Evolutionary conservation across 2,113 vertebrate genomes (phyloP), one percentile per base, ranked within the genome.

Genomic region (Thunnus maccoyii): DNA sequence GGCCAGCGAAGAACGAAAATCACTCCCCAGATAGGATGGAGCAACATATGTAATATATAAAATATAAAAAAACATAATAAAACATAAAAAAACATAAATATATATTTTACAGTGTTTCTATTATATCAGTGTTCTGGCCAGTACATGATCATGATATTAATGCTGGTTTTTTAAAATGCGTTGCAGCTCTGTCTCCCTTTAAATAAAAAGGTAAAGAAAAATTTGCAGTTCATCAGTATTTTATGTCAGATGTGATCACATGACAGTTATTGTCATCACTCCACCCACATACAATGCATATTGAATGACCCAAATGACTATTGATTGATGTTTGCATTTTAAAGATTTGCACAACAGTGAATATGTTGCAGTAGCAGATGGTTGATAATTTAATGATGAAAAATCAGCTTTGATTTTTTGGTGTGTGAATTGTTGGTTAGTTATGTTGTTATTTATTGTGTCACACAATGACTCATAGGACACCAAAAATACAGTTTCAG

Each of bases 221-320:
- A 9, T 7, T 41, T 41, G 36, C 36, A 41, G 36, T 41, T 7
- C 9, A 41, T 41, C 36, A 27, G 54, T 46, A 17, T 56, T 50
- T 57, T 10, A 1, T 18, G 7, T 58, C 13, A 22, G 52, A 20
- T 78, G 63, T 51, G 18, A 46, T 58, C 30, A 68, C 41, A 51
- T 52, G 47, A 36, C 57, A 51, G 50, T 80, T 51, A 54, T 50
- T 50, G 44, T 47, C 50, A 44, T 58, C 51, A 65, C 18, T 66
- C 22, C 61, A 41, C 52, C 72, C 70, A 60, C 12, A 62, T 18
- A 56, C 44, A 55, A 56, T 60, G n/a, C 44, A 15, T 68, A 85
- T 54, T 72, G 76, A 89, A 68, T 84, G 82, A 90, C 82, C 89
- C 77, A 72, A 69, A 84, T 84, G 41, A 83, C 36, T 83, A 75